phyloP scores from a whole-genome alignment of 2,888 invertebrate genomes.

The Dinocampus coccinellae region DNA sequence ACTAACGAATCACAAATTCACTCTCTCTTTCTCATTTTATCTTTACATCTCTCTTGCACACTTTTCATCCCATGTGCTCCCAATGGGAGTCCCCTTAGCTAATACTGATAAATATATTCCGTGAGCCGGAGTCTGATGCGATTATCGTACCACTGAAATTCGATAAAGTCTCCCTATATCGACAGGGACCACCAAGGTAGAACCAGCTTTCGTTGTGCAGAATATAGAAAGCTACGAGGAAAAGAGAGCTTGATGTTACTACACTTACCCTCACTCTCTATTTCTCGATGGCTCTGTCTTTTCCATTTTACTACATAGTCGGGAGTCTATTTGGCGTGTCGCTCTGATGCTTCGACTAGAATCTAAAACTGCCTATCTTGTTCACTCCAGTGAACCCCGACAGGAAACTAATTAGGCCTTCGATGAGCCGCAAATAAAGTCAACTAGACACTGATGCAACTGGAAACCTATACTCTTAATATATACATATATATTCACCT shows the following conservation, averaged over 20 bases:
- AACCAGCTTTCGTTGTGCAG: not conserved
- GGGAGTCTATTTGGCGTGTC: not conserved
- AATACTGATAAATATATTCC: conserved; percentile 38
- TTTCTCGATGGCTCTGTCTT: conserved; percentile 15
- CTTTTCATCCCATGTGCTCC: not conserved
- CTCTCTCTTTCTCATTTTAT: conserved; percentile 5
- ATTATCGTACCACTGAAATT: conserved; percentile 56
- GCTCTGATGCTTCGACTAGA: conserved; percentile 14
- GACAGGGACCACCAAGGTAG: no score
- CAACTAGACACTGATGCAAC: conserved; percentile 46
- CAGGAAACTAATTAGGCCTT: conserved; percentile 60
- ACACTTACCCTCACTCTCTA: not conserved
- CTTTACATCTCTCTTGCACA: not conserved
- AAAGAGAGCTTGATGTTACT: not conserved
- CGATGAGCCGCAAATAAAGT: conserved; percentile 59
- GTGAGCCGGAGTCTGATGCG: conserved; percentile 32
- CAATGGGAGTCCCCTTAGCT: not conserved
- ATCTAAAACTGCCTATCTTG: conserved; percentile 36
- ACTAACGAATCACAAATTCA: conserved; percentile 23
- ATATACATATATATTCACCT: conserved; percentile 5
- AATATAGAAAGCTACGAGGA: conserved; percentile 8
- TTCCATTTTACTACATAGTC: conserved; percentile 26
- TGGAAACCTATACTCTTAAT: conserved; percentile 39
- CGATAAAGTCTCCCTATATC: conserved; percentile 49
- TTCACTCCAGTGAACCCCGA: conserved; percentile 44